Conservation (phyloP, 2,888 invertebrate species). For the Drosophila infuscata region DNA sequence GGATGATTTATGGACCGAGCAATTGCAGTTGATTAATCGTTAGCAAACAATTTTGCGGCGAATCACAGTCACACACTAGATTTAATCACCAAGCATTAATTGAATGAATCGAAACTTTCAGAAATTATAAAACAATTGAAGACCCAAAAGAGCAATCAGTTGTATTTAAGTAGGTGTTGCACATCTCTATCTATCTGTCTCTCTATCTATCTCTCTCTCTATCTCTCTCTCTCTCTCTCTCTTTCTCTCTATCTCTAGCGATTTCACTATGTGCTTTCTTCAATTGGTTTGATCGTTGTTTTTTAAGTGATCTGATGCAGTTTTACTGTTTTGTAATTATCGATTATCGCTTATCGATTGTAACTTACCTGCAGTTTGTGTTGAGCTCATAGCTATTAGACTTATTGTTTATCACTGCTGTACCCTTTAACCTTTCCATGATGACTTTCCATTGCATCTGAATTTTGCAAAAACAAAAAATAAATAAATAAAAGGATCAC, state of each 20-base stretch:
- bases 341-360: neutral
- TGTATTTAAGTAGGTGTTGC: neutral
- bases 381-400: neutral
- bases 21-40: slow-evolving; percentile 66
- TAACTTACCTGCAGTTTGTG: neutral
- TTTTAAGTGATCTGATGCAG: neutral
- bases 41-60: slow-evolving; percentile 38
- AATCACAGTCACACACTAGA: slow-evolving; percentile 31
- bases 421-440: neutral
- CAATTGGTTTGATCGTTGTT: no score
- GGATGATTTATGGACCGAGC: slow-evolving; percentile 62
- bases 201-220: neutral
- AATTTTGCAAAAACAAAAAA: neutral
- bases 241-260: neutral
- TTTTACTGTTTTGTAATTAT: neutral
- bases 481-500: neutral
- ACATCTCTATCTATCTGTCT: neutral
- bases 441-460: neutral
- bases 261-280: no score
- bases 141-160: neutral
- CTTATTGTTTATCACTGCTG: neutral
- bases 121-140: slow-evolving; percentile 2
- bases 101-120: neutral
- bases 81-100: slow-evolving; percentile 1
- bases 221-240: no score